Conservation (phyloP, 1,140 invertebrate genomes). For the Pomacea maculata region DNA sequence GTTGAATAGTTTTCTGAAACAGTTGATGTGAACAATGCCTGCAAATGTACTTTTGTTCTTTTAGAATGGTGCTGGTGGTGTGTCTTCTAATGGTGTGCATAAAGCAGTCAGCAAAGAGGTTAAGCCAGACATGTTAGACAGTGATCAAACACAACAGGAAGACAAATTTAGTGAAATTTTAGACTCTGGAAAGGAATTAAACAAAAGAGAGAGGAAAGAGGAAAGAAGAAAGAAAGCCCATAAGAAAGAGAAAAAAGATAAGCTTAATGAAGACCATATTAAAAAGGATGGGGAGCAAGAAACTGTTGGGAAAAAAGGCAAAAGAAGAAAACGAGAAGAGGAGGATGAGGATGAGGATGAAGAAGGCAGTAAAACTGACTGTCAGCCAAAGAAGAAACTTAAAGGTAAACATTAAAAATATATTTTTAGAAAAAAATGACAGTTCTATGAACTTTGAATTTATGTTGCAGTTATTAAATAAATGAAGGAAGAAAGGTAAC, state of each 20-base stretch:
- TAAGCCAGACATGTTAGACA: neutral
- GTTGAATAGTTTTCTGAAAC: neutral
- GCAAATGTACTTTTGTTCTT: neutral
- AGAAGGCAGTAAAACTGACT: neutral
- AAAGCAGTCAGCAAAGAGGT: conserved; percentile 22
- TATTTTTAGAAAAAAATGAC: no score
- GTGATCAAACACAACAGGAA: conserved; percentile 5
- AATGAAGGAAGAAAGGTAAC: no score
- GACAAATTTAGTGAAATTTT: conserved; percentile 2
- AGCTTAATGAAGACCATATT: neutral
- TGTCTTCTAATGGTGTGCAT: conserved; percentile 24
- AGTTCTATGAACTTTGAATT: no score
- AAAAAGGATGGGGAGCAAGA: conserved; percentile 5
- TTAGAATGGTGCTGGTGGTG: neutral
- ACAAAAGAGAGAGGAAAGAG: conserved; percentile 23
- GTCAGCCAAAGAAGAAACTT: neutral
- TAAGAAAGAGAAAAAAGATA: conserved; percentile 26
- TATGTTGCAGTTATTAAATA: no score
- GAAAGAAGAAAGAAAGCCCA: conserved; percentile 38
- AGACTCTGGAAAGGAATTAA: conserved; percentile 26
- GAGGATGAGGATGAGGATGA: neutral
- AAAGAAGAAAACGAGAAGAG: conserved; percentile 13
- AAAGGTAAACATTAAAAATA: no score
- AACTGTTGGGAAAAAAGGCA: conserved; percentile 6
- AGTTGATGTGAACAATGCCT: neutral